These are phyloP conservation scores for Agonopterix arenella DNA, from an alignment of 2,888 invertebrate genomes.

Conservation along the genomic window DNA sequence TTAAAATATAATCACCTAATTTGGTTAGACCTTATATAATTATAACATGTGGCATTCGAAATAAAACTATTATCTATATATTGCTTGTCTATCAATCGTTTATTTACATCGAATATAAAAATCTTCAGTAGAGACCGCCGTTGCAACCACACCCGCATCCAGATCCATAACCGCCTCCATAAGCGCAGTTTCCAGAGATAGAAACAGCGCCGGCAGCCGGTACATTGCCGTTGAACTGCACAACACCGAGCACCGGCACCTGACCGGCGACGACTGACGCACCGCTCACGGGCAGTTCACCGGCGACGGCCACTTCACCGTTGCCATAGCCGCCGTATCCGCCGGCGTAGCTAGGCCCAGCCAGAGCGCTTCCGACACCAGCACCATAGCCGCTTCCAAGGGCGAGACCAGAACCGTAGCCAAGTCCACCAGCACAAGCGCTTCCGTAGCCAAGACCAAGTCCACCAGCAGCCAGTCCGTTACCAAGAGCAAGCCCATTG, in stretches of 20 bases:
- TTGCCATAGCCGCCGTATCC: constrained; percentile 24
- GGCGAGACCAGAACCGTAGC: neutral
- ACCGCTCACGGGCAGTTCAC: constrained; percentile 26
- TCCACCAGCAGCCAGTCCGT: neutral
- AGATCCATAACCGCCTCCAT: constrained; percentile 16
- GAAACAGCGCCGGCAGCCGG: constrained; percentile 9
- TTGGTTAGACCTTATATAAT: too few species aligned
- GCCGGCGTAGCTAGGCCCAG: neutral
- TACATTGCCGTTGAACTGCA: constrained; percentile 17
- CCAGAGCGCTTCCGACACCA: neutral
- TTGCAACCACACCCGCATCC: constrained; percentile 13
- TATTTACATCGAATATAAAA: too few species aligned
- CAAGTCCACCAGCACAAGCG: neutral
- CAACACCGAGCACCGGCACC: constrained; percentile 31
- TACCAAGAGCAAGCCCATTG: neutral
- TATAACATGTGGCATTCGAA: too few species aligned
- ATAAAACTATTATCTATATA: too few species aligned
- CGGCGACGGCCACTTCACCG: constrained; percentile 25
- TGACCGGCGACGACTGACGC: constrained; percentile 21
- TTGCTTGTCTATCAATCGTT: too few species aligned
- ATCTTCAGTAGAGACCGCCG: neutral
- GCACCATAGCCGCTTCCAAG: neutral
- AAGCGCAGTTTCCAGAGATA: constrained; percentile 16
- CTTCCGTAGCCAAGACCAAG: neutral
- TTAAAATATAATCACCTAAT: too few species aligned